Evolutionary conservation across 2,888 invertebrate genomes (phyloP), one percentile per base, ranked within the genome.

Genomic region (Brachyptera putata): DNA sequence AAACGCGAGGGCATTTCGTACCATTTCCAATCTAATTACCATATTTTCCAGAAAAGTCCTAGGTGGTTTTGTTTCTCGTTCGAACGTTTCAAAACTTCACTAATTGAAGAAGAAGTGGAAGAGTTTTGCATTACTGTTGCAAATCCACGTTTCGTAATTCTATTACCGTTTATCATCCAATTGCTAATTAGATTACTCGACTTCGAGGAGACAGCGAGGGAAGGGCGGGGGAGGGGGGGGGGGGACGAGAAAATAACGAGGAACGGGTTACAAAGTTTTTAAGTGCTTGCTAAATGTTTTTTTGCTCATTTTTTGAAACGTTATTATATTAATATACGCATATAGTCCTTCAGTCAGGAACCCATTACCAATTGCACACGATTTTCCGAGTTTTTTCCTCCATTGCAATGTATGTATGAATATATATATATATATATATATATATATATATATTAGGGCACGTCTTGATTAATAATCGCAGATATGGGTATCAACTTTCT

Each of bases 171-270:
- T 58, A 61, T 61, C 63, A 63, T 56, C 53, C 48, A n/a, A n/a
- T n/a, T n/a, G n/a, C n/a, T 63, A 57, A 57, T 56, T 58, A 63
- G 61, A 63, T 63, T 63, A 63, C 60, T 57, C 56, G 49, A 48
- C 48, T 55, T 57, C 39, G 21, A 18, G 37, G 24, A 43, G 37
- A 39, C 25, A 14, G 57, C 55, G 48, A n/a, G 21, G 41, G 50
- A 24, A 3, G n/a, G 7, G 36, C 58, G 24, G 26, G 16, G 30
- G 36, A 58, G 24, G 26, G 16, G 30, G n/a, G n/a, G 34, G n/a
- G 22, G 48, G 41, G 46, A 37, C 16, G 24, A 41, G 46, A 30
- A 59, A 56, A 55, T 39, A 14, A 30, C 37, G 48, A 46, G 50
- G n/a, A 18, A 58, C 7, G 46, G 46, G 46, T 24, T 46, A 46